Evolutionary conservation across 2,888 invertebrate genomes (phyloP).

Genomic region (Caenorhabditis sp.): DNA sequence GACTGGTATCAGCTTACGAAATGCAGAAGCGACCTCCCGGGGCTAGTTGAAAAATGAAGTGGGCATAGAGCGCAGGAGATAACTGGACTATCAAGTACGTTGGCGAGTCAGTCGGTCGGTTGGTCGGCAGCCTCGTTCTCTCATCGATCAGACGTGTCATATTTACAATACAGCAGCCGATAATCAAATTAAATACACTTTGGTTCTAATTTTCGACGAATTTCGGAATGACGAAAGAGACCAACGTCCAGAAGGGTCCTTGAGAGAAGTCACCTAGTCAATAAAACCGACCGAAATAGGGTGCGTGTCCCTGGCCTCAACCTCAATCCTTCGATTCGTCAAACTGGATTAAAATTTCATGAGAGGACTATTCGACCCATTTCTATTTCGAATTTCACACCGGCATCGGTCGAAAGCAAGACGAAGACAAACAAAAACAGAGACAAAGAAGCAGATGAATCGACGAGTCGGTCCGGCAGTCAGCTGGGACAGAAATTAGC

Average conservation of each 20-base stretch:
- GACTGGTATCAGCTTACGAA: conserved; percentile 45
- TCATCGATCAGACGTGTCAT: conserved; percentile 51
- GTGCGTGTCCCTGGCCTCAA: conserved; percentile 40
- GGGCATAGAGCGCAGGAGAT: conserved; percentile 17
- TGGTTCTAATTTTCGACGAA: not conserved
- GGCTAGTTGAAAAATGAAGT: conserved; percentile 39
- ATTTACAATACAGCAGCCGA: conserved; percentile 35
- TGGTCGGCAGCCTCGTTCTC: too few relatives aligned
- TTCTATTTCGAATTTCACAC: conserved; percentile 22
- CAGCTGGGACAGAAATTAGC: conserved; percentile 42
- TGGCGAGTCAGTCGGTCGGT: conserved; percentile 3
- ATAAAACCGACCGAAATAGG: conserved; percentile 20
- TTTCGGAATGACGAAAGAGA: too few relatives aligned
- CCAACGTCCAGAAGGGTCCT: not conserved
- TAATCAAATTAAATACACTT: conserved; percentile 11
- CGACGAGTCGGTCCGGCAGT: too few relatives aligned
- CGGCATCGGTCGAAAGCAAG: not conserved
- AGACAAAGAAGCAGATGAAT: conserved; percentile 6
- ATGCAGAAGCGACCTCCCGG: not conserved
- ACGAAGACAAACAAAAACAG: conserved; percentile 15
- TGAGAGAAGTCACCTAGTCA: conserved; percentile 35
- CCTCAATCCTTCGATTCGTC: conserved; percentile 49
- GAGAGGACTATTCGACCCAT: conserved; percentile 17
- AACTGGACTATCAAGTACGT: conserved; percentile 49
- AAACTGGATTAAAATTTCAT: conserved; percentile 58